Conservation (phyloP, 2,888 invertebrate genomes). For the Heliconius erato region DNA sequence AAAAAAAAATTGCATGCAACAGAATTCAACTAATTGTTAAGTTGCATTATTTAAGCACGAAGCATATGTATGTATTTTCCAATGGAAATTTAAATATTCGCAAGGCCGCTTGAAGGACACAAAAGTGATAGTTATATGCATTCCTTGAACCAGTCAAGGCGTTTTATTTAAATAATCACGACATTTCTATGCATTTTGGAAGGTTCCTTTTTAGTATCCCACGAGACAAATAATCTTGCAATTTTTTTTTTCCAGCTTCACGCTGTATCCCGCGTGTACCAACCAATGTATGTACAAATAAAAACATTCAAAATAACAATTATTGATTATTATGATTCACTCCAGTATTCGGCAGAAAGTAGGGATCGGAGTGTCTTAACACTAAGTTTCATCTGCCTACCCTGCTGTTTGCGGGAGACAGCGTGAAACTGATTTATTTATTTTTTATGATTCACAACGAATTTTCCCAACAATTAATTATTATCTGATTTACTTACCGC, state of each 20-base stretch:
- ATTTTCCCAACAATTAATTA: not conserved
- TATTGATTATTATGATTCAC: too few relatives aligned
- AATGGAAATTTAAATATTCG: conserved; percentile 11
- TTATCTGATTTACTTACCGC: not conserved
- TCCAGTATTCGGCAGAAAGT: too few relatives aligned
- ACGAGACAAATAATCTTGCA: too few relatives aligned
- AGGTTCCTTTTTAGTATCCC: not conserved
- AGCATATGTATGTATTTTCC: not conserved
- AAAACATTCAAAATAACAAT: too few relatives aligned
- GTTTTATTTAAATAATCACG: conserved; percentile 4
- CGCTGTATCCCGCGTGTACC: too few relatives aligned
- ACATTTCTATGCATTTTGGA: conserved; percentile 5
- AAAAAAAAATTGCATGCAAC: not conserved
- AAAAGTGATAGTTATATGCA: not conserved
- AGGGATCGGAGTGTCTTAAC: too few relatives aligned
- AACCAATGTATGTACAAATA: too few relatives aligned
- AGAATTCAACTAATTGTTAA: not conserved
- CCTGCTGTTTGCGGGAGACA: too few relatives aligned
- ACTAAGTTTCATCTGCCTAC: too few relatives aligned
- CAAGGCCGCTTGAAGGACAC: conserved; percentile 23
- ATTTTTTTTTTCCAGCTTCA: too few relatives aligned
- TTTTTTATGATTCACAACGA: too few relatives aligned
- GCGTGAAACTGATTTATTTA: too few relatives aligned
- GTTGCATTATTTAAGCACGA: conserved; percentile 1
- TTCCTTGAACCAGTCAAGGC: not conserved